Evolutionary conservation across 2,888 invertebrate genomes (phyloP), one percentile per base, ranked within the genome.

Genomic region (Macrophya alboannulata): DNA sequence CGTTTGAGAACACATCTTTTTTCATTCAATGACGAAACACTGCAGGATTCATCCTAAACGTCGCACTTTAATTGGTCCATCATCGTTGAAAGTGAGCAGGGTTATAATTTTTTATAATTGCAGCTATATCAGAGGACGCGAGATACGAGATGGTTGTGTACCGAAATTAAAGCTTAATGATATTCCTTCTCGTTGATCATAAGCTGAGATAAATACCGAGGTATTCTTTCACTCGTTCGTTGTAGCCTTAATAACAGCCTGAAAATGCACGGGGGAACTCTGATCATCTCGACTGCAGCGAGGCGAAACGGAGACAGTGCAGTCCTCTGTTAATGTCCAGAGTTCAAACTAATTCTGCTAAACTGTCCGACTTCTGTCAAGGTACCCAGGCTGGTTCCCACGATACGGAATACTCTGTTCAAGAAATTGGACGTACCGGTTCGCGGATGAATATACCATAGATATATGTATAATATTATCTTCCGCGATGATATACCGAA

Each of bases 331-430:
- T 83, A 71, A 83, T 71, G 48, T 68, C 48, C 68, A 68, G 65
- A 71, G 68, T 71, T 71, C 83, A 51, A 62, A 83, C 83, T 83
- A 83, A 83, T 83, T 68, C 83, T 83, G 83, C 83, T 83, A 83
- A 83, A 68, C 83, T 51, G 83, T 83, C 83, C 83, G 37, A 71
- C 31, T 83, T 83, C 71, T 48, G 83, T 83, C 83, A 71, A 83
- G 68, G 83, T 51, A 83, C n/a, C 9, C 68, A 92, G 92, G 91
- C 91, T 88, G 91, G 91, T 93, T 93, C 93, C 93, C 93, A 93
- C 93, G 93, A 91, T 87, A 86, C 87, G 87, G 87, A 90, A 91
- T 91, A 10, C 12, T 25, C 25, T 68, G 91, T 90, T 76, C 37
- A 68, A 48, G 25, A 43, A 62, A 81, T 81, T 62, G 1, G 45